These are phyloP conservation scores for Vanessa cardui DNA, from an alignment of 2,888 invertebrate genomes.

Conservation along the genomic window DNA sequence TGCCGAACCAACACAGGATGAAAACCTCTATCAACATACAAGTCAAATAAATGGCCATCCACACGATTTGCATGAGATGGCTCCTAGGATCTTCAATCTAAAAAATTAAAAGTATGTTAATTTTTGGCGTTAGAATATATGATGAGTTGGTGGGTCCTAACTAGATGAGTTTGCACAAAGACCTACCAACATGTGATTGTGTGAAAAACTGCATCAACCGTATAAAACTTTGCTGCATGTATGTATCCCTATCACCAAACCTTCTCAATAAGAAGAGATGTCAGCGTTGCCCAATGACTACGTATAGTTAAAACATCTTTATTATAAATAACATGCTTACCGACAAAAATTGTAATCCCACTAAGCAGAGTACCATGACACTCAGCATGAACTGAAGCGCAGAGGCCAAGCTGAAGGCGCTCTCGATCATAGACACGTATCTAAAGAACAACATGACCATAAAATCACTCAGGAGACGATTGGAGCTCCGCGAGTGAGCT, in stretches of 20 bases:
- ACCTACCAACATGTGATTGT: too few species aligned
- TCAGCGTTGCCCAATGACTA: too few species aligned
- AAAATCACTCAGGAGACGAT: conserved; percentile 5
- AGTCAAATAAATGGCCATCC: conserved; percentile 77
- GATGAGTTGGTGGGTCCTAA: too few species aligned
- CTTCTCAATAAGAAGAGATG: too few species aligned
- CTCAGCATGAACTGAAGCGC: conserved; percentile 79
- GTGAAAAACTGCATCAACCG: too few species aligned
- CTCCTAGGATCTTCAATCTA: conserved; percentile 75
- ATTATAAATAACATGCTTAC: conserved; percentile 46
- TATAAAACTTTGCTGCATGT: too few species aligned
- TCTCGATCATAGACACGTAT: conserved; percentile 77
- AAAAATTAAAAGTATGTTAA: neutral
- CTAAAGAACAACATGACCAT: conserved; percentile 46
- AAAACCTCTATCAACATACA: conserved; percentile 80
- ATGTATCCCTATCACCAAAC: too few species aligned
- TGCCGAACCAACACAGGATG: conserved; percentile 79
- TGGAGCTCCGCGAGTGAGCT: neutral
- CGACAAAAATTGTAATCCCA: conserved; percentile 76
- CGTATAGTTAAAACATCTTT: too few species aligned
- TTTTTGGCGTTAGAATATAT: too few species aligned
- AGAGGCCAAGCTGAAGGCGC: conserved; percentile 75
- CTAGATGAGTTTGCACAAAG: too few species aligned
- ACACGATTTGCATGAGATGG: conserved; percentile 77
- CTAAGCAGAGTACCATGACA: conserved; percentile 76